Conservation (phyloP, 2,888 invertebrate species). For the Agrotis segetum region DNA sequence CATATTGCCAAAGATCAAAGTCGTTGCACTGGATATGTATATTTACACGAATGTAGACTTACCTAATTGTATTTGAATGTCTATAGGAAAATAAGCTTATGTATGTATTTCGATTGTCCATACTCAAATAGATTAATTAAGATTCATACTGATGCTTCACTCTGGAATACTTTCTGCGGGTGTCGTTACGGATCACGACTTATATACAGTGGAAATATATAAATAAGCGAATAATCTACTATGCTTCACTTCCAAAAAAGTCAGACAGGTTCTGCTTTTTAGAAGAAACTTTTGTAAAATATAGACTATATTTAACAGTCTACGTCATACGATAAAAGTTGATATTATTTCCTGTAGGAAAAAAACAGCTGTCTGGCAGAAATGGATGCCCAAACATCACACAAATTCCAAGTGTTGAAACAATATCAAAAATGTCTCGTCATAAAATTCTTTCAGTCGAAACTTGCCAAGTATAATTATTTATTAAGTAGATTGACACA, state of each 20-base stretch:
- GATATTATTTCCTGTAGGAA: not conserved
- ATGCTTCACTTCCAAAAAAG: not conserved
- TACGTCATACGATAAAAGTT: not conserved
- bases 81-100: too few relatives aligned
- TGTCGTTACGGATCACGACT: not conserved
- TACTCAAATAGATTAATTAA: not conserved
- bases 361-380: conserved; percentile 13
- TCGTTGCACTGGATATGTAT: too few relatives aligned
- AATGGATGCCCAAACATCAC: conserved; percentile 16
- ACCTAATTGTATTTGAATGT: too few relatives aligned
- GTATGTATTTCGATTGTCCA: too few relatives aligned
- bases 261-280: too few relatives aligned
- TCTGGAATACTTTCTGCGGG: not conserved
- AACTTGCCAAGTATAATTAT: conserved; percentile 58
- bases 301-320: too few relatives aligned
- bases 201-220: not conserved
- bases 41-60: too few relatives aligned
- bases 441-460: conserved; percentile 40
- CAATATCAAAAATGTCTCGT: conserved; percentile 30
- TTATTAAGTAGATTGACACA: conserved; percentile 45
- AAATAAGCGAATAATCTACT: not conserved
- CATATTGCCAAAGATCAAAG: too few relatives aligned
- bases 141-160: conserved; percentile 4
- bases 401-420: conserved; percentile 30
- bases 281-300: too few relatives aligned